Evolutionary conservation across 1,140 invertebrate species (phyloP), one percentile per base, ranked within the genome.

Genomic region (Macrobrachium nipponense): DNA sequence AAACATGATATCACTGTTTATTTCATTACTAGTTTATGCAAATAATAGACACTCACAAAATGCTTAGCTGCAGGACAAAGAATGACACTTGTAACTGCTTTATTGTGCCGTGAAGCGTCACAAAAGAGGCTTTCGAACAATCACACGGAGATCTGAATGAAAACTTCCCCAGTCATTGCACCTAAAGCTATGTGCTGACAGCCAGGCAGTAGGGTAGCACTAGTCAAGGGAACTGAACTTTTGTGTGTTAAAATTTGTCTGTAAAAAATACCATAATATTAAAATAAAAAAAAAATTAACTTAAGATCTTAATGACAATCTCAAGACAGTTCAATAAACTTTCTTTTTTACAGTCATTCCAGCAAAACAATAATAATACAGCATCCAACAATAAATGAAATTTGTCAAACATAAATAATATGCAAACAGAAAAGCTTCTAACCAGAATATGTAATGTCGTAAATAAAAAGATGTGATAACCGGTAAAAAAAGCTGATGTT

Each of bases 141-240:
- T 44, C n/a, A 20, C 64, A 17, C 88, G 84, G 66, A 88, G 58
- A 59, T 88, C 88, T 87, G 80, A 11, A 87, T 70, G 59, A 83
- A 80, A 27, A 87, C 85, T 64, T 88, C 66, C 6, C 88, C 88
- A 18, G 80, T 87, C 85, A 87, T 82, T 3, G 85, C 84, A 60
- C 88, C 88, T 27, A 84, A 64, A 51, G 80, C 85, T 12, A 88
- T 68, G 60, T 75, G 76, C 81, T 87, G 88, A 43, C 88, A 85
- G 43, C 76, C 76, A 23, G 75, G 58, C 27, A 88, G 62, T 51
- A 88, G 87, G 7, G 84, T 43, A 23, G 80, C 80, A 66, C 84
- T 82, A 23, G 88, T 88, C 20, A 88, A 80, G 7, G 88, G 88
- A 11, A 80, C 73, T 68, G 77, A 58, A 59, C 80, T 81, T 20